These are phyloP conservation scores for Tribolium freemani DNA, from an alignment of 2,888 invertebrate genomes.

Conservation along the genomic window DNA sequence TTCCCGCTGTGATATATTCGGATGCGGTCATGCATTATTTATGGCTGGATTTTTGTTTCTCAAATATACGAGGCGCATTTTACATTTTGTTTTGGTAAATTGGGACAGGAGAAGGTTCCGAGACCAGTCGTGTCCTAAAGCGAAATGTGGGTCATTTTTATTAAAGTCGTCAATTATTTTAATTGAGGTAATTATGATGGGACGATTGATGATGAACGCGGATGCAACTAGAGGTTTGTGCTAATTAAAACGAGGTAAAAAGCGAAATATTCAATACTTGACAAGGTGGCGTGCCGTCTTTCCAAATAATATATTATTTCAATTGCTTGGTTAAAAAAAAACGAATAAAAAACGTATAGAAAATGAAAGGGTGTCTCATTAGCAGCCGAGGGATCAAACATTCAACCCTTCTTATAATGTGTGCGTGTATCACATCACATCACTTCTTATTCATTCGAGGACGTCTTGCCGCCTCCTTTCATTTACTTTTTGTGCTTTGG, in stretches of 20 bases:
- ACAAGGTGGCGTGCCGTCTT: constrained; percentile 23
- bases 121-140: constrained; percentile 16
- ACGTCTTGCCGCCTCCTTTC: constrained; percentile 50
- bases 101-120: neutral
- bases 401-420: constrained; percentile 42
- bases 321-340: constrained; percentile 31
- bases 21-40: constrained; percentile 41
- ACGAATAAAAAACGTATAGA: constrained; percentile 7
- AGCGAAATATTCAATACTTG: constrained; percentile 14
- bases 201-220: constrained; percentile 25
- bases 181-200: constrained; percentile 37
- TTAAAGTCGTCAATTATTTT: constrained; percentile 38
- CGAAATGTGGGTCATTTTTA: constrained; percentile 38
- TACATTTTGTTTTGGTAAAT: constrained; percentile 12
- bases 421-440: constrained; percentile 50
- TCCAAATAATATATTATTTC: constrained; percentile 42
- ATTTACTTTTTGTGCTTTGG: constrained; percentile 51
- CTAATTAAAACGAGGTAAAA: constrained; percentile 2
- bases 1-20: constrained; percentile 42
- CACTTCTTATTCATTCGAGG: constrained; percentile 49
- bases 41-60: constrained; percentile 33
- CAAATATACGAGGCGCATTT: constrained; percentile 12
- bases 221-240: neutral
- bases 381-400: constrained; percentile 47
- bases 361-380: constrained; percentile 54